Conservation (phyloP, 2,797 vertebrate species). For the Strix occidentalis region DNA sequence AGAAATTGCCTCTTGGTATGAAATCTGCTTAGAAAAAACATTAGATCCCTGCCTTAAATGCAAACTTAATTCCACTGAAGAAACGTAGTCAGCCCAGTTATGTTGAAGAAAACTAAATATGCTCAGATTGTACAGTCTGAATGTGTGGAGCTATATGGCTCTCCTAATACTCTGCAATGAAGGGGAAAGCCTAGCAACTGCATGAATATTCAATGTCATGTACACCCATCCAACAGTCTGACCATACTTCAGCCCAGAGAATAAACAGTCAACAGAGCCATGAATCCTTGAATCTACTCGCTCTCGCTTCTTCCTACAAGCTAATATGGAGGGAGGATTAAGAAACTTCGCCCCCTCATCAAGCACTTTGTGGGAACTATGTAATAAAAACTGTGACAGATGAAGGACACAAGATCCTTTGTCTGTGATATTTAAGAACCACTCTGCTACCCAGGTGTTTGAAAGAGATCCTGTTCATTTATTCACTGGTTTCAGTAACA, state of each 20-base stretch:
- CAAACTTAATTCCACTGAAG: background rate
- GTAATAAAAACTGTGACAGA: constrained; percentile 9
- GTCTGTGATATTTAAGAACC: background rate
- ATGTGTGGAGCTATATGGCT: background rate
- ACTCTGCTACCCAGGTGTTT: background rate
- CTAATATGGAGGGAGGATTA: background rate
- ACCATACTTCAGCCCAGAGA: background rate
- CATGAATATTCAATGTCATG: background rate
- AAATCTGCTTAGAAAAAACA: background rate
- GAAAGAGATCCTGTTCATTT: background rate
- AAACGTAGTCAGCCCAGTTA: background rate
- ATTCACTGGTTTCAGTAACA: background rate
- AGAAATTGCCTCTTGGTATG: background rate
- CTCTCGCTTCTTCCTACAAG: background rate
- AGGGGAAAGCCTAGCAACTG: background rate
- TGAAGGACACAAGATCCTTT: background rate
- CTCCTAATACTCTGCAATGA: background rate
- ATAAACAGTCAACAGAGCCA: background rate
- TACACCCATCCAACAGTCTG: background rate
- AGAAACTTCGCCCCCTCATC: background rate
- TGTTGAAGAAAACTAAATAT: background rate
- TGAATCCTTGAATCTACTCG: background rate
- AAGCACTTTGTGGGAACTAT: background rate
- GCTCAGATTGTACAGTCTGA: background rate
- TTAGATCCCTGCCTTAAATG: background rate